Conservation (phyloP, 2,797 vertebrate genomes). For the Onychomys arenicola region DNA sequence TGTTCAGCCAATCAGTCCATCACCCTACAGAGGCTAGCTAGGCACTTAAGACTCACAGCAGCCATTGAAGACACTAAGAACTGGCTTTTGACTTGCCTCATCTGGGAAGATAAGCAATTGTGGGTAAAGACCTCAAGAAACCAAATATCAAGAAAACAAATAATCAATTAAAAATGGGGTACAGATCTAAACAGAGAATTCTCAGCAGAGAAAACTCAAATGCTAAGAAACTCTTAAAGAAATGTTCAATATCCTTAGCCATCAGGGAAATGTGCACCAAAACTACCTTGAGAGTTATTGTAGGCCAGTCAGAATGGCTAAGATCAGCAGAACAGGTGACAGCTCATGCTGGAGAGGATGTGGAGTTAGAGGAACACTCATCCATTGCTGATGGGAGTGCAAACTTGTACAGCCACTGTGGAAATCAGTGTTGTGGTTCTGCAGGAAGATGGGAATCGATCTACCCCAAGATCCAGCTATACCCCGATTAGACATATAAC, state of each 20-base stretch:
- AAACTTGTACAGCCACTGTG: not conserved
- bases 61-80: not conserved
- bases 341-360: not conserved
- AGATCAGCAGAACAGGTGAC: not conserved
- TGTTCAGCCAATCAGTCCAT: not conserved
- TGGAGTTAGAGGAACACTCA: not conserved
- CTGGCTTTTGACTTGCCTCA: not conserved
- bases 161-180: not conserved
- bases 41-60: not conserved
- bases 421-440: not conserved
- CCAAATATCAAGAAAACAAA: not conserved
- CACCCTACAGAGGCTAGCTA: not conserved
- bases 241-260: not conserved
- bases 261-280: not conserved
- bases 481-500: not conserved
- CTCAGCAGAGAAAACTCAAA: not conserved
- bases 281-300: not conserved
- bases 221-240: not conserved
- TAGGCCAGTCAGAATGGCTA: not conserved
- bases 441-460: not conserved
- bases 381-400: not conserved
- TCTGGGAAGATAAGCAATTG: not conserved
- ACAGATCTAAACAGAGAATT: not conserved
- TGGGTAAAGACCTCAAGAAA: too few relatives aligned
- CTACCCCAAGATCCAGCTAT: not conserved